phyloP scores from a whole-genome alignment of 2,113 vertebrate species.

The Gallinago paraguaiae region DNA sequence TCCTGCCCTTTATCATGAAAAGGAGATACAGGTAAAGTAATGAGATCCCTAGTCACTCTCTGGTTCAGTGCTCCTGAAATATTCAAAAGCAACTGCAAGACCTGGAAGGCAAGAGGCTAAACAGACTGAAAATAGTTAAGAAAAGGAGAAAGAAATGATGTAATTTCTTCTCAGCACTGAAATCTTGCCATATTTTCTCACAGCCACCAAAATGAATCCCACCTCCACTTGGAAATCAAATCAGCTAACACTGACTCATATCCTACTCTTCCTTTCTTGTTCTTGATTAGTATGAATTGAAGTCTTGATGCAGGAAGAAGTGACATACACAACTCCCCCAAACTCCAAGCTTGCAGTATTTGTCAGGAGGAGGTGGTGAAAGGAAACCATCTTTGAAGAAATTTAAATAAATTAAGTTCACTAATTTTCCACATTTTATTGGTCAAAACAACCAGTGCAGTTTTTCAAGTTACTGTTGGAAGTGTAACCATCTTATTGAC shows the following conservation, averaged over 20 bases:
- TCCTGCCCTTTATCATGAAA: not conserved
- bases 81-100: not conserved
- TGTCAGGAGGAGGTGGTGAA: not conserved
- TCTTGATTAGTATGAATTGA: conserved; percentile 63
- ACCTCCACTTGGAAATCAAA: conserved; percentile 53
- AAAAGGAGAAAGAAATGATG: not conserved
- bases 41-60: not conserved
- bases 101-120: not conserved
- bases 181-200: not conserved
- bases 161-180: not conserved
- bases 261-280: conserved; percentile 56
- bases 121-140: not conserved
- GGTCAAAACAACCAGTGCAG: not conserved
- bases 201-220: conserved; percentile 27
- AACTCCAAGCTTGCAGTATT: not conserved
- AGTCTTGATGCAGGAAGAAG: conserved; percentile 48
- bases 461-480: not conserved
- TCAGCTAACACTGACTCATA: conserved; percentile 59
- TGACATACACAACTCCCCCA: conserved; percentile 25
- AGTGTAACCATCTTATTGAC: not conserved
- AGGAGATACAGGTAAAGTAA: not conserved
- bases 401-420: not conserved
- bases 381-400: conserved; percentile 7
- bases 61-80: not conserved
- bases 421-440: not conserved